Conservation (phyloP, 2,113 vertebrate species). For the Monopterus albus region DNA sequence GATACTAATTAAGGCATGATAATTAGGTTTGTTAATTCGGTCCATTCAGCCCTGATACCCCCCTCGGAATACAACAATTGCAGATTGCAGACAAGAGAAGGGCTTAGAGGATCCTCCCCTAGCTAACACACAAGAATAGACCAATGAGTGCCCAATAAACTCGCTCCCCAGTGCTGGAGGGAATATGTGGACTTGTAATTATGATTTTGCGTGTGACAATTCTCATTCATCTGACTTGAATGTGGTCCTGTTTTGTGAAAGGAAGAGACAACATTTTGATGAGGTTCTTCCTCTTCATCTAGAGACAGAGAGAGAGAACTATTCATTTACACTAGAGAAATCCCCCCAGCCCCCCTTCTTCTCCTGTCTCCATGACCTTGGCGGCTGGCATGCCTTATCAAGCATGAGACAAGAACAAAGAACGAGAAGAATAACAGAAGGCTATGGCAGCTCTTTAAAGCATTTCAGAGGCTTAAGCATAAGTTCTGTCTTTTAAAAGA, state of each 20-base stretch:
- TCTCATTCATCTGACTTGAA: conserved; percentile 83
- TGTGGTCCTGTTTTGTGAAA: conserved; percentile 71
- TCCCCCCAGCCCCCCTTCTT: conserved; percentile 45
- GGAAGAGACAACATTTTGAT: conserved; percentile 81
- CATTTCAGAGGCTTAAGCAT: conserved; percentile 71
- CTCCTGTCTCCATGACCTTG: conserved; percentile 79
- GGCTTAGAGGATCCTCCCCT: conserved; percentile 73
- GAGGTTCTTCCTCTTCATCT: conserved; percentile 80
- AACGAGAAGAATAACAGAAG: conserved; percentile 79
- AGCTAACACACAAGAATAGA: conserved; percentile 67
- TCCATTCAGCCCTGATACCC: conserved; percentile 94
- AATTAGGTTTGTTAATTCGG: conserved; percentile 99
- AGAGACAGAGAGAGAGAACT: conserved; percentile 67
- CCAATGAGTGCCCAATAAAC: conserved; percentile 75
- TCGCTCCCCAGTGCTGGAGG: conserved; percentile 68
- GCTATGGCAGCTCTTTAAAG: conserved; percentile 81
- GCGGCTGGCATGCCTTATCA: conserved; percentile 79
- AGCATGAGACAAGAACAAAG: conserved; percentile 80
- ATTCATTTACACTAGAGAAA: conserved; percentile 80
- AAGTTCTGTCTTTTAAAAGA: conserved; percentile 74
- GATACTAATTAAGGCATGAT: conserved; percentile 99
- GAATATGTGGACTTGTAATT: conserved; percentile 78
- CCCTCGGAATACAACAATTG: conserved; percentile 86
- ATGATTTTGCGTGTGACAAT: conserved; percentile 80
- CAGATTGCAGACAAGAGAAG: conserved; percentile 82